A percentile compares a stretch with the other conserved stretches of the same genome.
phyloP scores from a whole-genome alignment of 1,140 invertebrate species.

The Babylonia areolata region DNA sequence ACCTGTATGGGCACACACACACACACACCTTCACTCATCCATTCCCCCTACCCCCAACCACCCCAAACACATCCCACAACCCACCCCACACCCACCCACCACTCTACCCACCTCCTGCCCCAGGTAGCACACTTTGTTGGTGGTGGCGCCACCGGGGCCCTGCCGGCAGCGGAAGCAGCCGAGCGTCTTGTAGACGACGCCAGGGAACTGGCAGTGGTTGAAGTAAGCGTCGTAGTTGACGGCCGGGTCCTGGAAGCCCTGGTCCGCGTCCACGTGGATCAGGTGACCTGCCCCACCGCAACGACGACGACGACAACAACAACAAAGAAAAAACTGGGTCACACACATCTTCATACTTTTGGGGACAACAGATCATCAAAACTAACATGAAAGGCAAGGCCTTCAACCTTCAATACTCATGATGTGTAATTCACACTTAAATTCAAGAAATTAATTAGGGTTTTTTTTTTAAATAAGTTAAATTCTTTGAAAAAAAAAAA shows the following conservation, averaged over 20 bases:
- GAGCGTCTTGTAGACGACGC: conserved; percentile 60
- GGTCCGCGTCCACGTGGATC: conserved; percentile 61
- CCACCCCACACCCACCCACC: not conserved
- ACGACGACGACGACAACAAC: no score
- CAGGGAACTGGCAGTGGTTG: conserved; percentile 66
- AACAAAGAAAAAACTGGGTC: no score
- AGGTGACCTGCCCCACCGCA: conserved; percentile 56
- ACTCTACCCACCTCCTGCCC: conserved; percentile 57
- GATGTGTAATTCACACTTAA: no score
- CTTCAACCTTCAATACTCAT: no score
- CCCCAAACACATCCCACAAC: not conserved
- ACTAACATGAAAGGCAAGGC: no score
- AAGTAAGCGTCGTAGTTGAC: conserved; percentile 50
- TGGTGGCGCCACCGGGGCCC: not conserved
- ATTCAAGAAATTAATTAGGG: no score
- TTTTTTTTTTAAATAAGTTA: no score
- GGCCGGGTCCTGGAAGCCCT: conserved; percentile 54
- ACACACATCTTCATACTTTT: no score
- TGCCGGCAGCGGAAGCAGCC: conserved; percentile 58
- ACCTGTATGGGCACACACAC: conserved; percentile 14
- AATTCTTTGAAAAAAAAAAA: no score
- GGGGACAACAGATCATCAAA: no score
- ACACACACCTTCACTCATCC: conserved; percentile 5
- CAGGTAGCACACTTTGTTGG: conserved; percentile 51
- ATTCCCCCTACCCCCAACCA: no score